Evolutionary conservation across 2,113 vertebrate species (phyloP), one percentile per base, ranked within the genome.

Genomic region (Copsychus sechellarum): DNA sequence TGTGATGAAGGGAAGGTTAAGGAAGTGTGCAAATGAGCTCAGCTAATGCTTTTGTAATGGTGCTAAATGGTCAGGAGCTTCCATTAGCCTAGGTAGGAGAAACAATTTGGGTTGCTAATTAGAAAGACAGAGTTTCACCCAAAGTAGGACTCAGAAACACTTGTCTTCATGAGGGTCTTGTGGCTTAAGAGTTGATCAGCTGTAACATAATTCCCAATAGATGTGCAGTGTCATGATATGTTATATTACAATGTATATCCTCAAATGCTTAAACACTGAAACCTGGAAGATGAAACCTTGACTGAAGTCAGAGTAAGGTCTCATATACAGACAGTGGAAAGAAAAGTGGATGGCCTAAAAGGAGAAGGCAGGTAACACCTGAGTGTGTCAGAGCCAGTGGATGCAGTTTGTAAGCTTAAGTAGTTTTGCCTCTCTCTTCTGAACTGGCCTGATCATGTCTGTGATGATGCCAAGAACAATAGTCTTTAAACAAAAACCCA

Each of bases 31-130:
- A 92, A 40, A 93, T 66, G 54, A 87, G 50, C 29, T 53, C 64
- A 77, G 58, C 56, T 93, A 88, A 77, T 92, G 79, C 25, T 95
- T 70, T 92, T 90, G 79, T 60, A 73, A 81, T 28, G 38, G 26
- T 65, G 43, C 47, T 88, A 54, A 95, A 91, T 36, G 79, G 90
- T 90, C 74, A 90, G 85, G 38, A 70, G 56, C 51, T 91, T 73
- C 81, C 45, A 21, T 82, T 73, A 88, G 74, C 54, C 33, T 70
- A 31, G 10, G 26, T 31, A 73, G 71, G 64, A 86, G 56, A 86
- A 96, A 71, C 54, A 71, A 9, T 92, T 88, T 74, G 64, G 25
- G 34, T 58, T 89, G 54, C 28, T 92, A 65, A 82, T 47, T 77
- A 50, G 31, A 82, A 54, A 2, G 6, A 76, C 53, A 76, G n/a